phyloP scores from a whole-genome alignment of 2,888 invertebrate species.

The Atrina japonica region DNA sequence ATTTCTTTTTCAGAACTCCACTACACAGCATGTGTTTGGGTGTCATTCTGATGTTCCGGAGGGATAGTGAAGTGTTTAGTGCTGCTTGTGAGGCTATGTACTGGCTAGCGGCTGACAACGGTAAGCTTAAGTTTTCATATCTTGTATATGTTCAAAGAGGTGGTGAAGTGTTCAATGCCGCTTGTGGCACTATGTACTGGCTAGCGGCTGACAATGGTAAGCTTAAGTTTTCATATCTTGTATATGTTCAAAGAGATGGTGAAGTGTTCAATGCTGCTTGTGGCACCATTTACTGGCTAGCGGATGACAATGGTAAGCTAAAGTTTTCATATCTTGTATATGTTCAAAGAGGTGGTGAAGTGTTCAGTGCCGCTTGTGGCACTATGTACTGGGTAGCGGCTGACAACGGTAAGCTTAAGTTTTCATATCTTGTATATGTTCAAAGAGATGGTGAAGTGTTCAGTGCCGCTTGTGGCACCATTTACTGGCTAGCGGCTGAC shows the following conservation, averaged over 20 bases:
- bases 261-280: slow-evolving; percentile 65
- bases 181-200: slow-evolving; percentile 72
- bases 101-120: slow-evolving; percentile 75
- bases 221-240: background rate
- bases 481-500: slow-evolving; percentile 75
- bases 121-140: slow-evolving; percentile 48
- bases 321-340: too few relatives aligned
- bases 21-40: slow-evolving; percentile 73
- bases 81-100: slow-evolving; percentile 70
- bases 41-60: slow-evolving; percentile 64
- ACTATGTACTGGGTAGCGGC: slow-evolving; percentile 74
- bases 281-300: slow-evolving; percentile 71
- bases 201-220: slow-evolving; percentile 75
- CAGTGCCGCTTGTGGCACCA: slow-evolving; percentile 63
- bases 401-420: slow-evolving; percentile 66
- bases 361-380: slow-evolving; percentile 66
- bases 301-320: slow-evolving; percentile 73
- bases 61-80: slow-evolving; percentile 57
- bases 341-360: slow-evolving; percentile 51
- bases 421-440: slow-evolving; percentile 24
- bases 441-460: slow-evolving; percentile 58
- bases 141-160: slow-evolving; percentile 47
- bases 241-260: slow-evolving; percentile 48
- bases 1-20: slow-evolving; percentile 61
- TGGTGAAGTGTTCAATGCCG: slow-evolving; percentile 59